phyloP scores from a whole-genome alignment of 37 sponge, comb jelly and placozoan species.

The Aphrocallistes beatrix region DNA sequence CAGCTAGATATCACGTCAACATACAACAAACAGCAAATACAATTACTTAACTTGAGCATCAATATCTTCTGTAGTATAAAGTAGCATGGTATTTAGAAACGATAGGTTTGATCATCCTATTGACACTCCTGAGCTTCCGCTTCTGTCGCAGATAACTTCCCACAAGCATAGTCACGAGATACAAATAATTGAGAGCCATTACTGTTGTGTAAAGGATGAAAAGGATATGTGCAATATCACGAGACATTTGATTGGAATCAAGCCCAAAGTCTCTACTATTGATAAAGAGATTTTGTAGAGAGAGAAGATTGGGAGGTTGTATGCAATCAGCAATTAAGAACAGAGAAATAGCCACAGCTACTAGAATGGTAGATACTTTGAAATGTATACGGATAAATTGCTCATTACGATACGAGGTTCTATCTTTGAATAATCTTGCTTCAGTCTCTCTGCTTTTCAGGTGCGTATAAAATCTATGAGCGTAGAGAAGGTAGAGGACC shows the following conservation, averaged over 20 bases:
- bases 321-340: no score
- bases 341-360: no score
- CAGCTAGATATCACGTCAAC: no score
- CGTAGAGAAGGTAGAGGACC: not conserved
- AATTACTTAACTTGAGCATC: no score
- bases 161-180: not conserved
- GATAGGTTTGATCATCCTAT: not conserved
- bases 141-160: not conserved
- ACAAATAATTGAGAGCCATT: not conserved
- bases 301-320: not conserved
- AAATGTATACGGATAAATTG: not conserved
- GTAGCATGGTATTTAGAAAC: not conserved
- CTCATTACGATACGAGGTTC: not conserved
- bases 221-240: no score
- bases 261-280: not conserved
- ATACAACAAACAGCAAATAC: no score
- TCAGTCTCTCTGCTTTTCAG: conserved; percentile 12
- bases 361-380: not conserved
- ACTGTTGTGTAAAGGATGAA: not conserved
- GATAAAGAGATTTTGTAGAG: not conserved
- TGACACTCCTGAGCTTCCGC: not conserved
- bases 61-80: no score
- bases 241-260: no score
- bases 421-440: not conserved
- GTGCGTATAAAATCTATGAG: not conserved